These are phyloP conservation scores for Chiloscyllium plagiosum DNA, from an alignment of 2,113 vertebrate species.

Conservation along the genomic window DNA sequence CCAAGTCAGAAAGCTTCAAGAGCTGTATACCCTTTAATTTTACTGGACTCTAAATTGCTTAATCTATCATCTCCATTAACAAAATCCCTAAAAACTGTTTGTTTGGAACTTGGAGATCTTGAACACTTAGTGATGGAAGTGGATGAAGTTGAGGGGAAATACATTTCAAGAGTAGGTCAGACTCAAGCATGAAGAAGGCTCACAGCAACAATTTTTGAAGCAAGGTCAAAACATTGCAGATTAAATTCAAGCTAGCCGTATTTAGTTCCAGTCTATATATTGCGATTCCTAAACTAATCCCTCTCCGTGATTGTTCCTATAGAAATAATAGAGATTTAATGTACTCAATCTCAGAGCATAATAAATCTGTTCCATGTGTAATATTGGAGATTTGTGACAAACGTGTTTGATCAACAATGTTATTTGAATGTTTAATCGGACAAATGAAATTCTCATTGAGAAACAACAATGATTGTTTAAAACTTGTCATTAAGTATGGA, in stretches of 20 bases:
- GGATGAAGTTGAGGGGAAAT: background rate
- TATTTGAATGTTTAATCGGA: background rate
- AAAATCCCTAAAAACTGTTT: background rate
- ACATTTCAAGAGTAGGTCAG: background rate
- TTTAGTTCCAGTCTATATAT: background rate
- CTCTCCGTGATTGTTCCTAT: background rate
- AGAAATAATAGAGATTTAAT: background rate
- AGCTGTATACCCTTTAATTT: too few species aligned
- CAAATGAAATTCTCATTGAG: background rate
- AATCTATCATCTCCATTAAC: background rate
- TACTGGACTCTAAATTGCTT: too few species aligned
- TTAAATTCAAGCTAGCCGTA: background rate
- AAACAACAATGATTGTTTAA: background rate
- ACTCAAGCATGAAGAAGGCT: background rate
- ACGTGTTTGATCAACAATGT: background rate
- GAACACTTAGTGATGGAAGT: background rate
- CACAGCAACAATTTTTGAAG: background rate
- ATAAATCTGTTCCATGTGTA: background rate
- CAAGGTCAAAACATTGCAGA: background rate
- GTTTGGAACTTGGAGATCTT: background rate
- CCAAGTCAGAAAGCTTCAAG: too few species aligned
- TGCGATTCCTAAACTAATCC: background rate
- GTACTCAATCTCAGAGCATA: background rate
- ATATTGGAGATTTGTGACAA: background rate
- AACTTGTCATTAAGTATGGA: background rate